A percentile compares a stretch with the other conserved stretches of the same genome.
phyloP scores from a whole-genome alignment of 1,140 invertebrate genomes.

The Cataglyphis hispanica region DNA sequence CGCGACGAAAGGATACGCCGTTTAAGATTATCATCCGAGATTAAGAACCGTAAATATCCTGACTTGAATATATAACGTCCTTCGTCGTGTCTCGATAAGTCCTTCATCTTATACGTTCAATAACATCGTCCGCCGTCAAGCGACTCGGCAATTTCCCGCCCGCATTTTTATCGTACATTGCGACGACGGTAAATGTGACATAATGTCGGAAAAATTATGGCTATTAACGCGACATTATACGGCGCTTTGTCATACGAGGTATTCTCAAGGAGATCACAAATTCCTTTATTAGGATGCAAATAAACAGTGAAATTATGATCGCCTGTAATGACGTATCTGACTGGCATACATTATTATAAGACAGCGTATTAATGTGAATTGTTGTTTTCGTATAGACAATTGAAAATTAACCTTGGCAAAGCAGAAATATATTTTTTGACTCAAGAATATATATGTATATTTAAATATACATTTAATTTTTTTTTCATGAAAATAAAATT shows the following conservation, averaged over 20 bases:
- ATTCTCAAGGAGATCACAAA: background rate
- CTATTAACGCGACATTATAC: background rate
- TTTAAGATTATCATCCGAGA: slow-evolving; percentile 23
- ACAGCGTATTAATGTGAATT: background rate
- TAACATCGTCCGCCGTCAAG: background rate
- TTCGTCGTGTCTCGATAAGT: background rate
- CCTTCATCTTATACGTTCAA: slow-evolving; percentile 2
- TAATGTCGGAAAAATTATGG: slow-evolving; percentile 16
- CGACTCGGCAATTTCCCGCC: background rate
- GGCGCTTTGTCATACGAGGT: background rate
- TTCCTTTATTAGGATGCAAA: background rate
- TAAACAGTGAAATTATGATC: background rate
- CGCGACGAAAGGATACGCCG: background rate
- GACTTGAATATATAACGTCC: background rate
- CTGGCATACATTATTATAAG: background rate
- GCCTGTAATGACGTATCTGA: background rate
- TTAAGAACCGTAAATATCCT: slow-evolving; percentile 20
- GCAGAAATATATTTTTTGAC: too few species aligned
- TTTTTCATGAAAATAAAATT: too few species aligned
- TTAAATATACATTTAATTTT: too few species aligned
- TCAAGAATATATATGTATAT: too few species aligned
- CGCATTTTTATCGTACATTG: background rate
- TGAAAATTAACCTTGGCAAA: background rate
- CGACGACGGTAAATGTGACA: slow-evolving; percentile 18
- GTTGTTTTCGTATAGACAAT: background rate